Conservation (phyloP, 2,888 invertebrate genomes). For the Chymomyza procnemis region DNA sequence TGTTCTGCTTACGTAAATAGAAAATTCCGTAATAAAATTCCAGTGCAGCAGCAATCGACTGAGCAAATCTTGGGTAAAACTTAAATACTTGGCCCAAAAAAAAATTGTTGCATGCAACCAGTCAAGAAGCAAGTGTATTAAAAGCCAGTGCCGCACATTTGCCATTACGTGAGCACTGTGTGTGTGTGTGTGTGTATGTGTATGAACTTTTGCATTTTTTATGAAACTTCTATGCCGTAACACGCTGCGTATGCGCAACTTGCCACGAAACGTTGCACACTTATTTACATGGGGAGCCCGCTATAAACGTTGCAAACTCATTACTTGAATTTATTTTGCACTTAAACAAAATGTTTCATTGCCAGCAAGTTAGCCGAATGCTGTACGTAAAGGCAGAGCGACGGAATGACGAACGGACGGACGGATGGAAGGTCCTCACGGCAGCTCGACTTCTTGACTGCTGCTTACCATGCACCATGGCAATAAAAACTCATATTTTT, state of each 20-base stretch:
- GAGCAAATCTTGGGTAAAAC: slow-evolving; percentile 22
- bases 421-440: too few species aligned
- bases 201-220: slow-evolving; percentile 63
- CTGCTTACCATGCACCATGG: background rate
- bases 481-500: background rate
- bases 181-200: slow-evolving; percentile 27
- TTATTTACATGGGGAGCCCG: slow-evolving; percentile 24
- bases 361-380: background rate
- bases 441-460: background rate
- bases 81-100: slow-evolving; percentile 64
- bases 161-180: slow-evolving; percentile 29
- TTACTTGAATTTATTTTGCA: slow-evolving; percentile 72
- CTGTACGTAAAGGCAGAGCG: too few species aligned
- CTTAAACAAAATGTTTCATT: slow-evolving; percentile 71
- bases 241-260: slow-evolving; percentile 43
- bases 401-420: background rate
- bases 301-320: slow-evolving; percentile 65
- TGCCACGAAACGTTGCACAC: slow-evolving; percentile 3
- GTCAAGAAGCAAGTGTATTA: slow-evolving; percentile 55
- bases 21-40: slow-evolving; percentile 68
- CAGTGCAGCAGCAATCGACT: slow-evolving; percentile 58
- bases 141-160: slow-evolving; percentile 52
- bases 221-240: slow-evolving; percentile 58
- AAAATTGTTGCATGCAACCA: slow-evolving; percentile 38
- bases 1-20: slow-evolving; percentile 66